Evolutionary conservation across 2,113 vertebrate species (phyloP), one percentile per base, ranked within the genome.

Genomic region (Forbesichthys papilliferus): DNA sequence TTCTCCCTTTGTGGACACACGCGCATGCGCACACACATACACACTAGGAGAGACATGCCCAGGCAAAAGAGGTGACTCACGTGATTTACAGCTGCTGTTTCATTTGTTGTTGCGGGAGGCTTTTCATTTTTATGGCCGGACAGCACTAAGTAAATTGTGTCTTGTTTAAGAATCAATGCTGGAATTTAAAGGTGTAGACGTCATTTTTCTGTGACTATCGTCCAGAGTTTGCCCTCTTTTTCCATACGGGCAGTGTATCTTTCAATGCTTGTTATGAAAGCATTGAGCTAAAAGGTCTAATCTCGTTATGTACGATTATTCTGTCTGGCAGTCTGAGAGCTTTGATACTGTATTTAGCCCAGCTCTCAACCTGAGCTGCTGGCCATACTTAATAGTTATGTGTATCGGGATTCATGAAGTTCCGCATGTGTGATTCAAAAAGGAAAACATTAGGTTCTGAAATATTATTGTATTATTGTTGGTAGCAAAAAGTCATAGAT

Each of bases 71-170:
- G 27, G 84, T 94, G 95, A 95, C 92, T 90, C 86, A 77, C 89
- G 88, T 95, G 94, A 96, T 96, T 95, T 96, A 95, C 94, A 91
- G 82, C 78, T 93, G 92, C 91, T 89, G 93, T 94, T 94, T 93
- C 94, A 94, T 95, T 95, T 94, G 94, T 95, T 96, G 94, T 96
- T 93, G 93, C 93, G 91, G 91, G 92, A 86, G 93, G 94, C 93
- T 94, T 95, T 96, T 95, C 91, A 93, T 90, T 95, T 95, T 96
- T 94, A 96, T 93, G 93, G 92, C 85, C 89, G 92, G 89, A 92
- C 93, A 86, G 93, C 94, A 91, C 93, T 93, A 94, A 94, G 91
- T 95, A 95, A 95, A 96, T 94, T 94, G 93, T 93, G 91, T 89
- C 90, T 87, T 86, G 83, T 94, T 94, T 91, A 83, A 88, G 48